A percentile compares a stretch with the other conserved stretches of the same genome.
These are phyloP conservation scores for Ectropis crepuscularia DNA, from an alignment of 2,888 invertebrate genomes.

Conservation along the genomic window DNA sequence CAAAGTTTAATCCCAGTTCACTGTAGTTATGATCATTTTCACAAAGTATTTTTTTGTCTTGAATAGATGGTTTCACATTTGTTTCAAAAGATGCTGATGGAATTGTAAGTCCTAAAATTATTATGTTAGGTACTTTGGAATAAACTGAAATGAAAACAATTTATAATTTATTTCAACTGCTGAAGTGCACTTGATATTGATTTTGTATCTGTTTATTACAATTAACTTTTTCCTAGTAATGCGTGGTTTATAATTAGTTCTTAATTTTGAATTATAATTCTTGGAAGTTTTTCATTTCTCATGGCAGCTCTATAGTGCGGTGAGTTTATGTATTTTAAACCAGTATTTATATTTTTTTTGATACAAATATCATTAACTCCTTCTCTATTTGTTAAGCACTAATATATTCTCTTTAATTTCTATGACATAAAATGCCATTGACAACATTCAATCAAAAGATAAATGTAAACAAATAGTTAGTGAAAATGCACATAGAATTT, in stretches of 20 bases:
- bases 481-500: conserved; percentile 71
- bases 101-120: conserved; percentile 1
- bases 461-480: conserved; percentile 55
- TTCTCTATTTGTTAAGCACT: too few relatives aligned
- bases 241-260: too few relatives aligned
- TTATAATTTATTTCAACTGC: too few relatives aligned
- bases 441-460: conserved; percentile 8
- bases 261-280: too few relatives aligned
- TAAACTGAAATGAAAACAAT: too few relatives aligned
- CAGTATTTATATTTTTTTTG: neutral
- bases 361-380: neutral
- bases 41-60: neutral
- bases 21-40: neutral
- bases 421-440: conserved; percentile 5
- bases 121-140: neutral
- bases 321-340: too few relatives aligned
- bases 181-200: too few relatives aligned
- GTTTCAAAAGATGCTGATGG: neutral
- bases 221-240: too few relatives aligned
- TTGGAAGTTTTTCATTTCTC: too few relatives aligned
- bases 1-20: neutral
- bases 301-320: too few relatives aligned
- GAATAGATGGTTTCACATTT: conserved; percentile 31
- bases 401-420: neutral
- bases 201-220: too few relatives aligned